These are phyloP conservation scores for Panzeria rudis DNA, from an alignment of 2,888 invertebrate species.

Conservation along the genomic window DNA sequence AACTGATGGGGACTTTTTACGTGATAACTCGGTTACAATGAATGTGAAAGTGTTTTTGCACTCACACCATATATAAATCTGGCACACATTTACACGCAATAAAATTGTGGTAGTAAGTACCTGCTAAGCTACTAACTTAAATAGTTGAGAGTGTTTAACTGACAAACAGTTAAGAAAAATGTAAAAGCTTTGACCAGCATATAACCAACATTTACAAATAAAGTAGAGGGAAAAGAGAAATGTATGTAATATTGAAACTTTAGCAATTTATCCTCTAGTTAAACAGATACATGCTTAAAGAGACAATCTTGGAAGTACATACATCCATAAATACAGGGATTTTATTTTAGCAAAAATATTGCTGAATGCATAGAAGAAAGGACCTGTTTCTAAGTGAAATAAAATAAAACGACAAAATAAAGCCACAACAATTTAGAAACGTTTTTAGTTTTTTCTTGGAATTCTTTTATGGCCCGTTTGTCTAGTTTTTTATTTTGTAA, in stretches of 20 bases:
- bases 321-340: background rate
- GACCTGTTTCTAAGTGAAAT: background rate
- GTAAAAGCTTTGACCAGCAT: constrained; percentile 39
- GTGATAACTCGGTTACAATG: constrained; percentile 14
- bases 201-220: background rate
- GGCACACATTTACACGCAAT: constrained; percentile 1
- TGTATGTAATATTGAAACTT: background rate
- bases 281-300: background rate
- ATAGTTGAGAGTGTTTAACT: constrained; percentile 3
- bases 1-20: constrained; percentile 3
- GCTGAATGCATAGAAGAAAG: background rate
- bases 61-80: too few relatives aligned
- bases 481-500: constrained; percentile 34
- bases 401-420: background rate
- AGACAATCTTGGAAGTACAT: background rate
- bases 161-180: constrained; percentile 36
- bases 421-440: background rate
- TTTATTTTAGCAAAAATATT: background rate
- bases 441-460: background rate
- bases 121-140: constrained; percentile 46
- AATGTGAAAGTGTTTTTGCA: constrained; percentile 3
- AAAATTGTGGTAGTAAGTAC: constrained; percentile 40
- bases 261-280: background rate
- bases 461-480: constrained; percentile 34
- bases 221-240: background rate